Base-by-base conservation (phyloP, 2,888 invertebrate species). In the Leucania comma region DNA sequence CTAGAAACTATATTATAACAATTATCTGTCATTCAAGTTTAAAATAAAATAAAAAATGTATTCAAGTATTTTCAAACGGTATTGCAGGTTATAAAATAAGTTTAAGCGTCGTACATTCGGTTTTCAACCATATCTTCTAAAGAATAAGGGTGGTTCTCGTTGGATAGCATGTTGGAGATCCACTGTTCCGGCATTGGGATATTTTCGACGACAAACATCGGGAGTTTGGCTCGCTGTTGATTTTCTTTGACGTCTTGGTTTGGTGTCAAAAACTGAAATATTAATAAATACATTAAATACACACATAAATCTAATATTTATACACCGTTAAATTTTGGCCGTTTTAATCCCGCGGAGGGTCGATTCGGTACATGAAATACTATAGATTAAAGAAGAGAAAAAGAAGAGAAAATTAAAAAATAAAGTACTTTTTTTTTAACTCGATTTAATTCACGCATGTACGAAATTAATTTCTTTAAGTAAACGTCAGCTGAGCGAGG, bases 61-160 rank as follows among this genome's bases (percentile, higher is more conserved):
- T 38, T 22, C 35, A 67, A 60, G 63, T 73, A 78, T 78, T 74
- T 62, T 35, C 69, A 81, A 77, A 67, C 67, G 64, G 74, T 85
- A 85, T 85, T 86, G 84, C 88, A 89, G 84, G 75, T 32, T 9
- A 54, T 12, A 24, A 53, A 56, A 29, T 54, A 10, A 50, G 66
- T 70, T 80, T 78, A 85, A 65, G 67, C 83, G 22, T 85, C 84
- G 32, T 76, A 82, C 54, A 82, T 26, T 46, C 69, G 79, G 78
- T 90, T 91, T 63, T 92, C 92, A n/a, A 86, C 61, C 73, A 85
- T 86, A 78, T 93, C 90, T 0, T 90, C 90, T 48, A 87, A 64
- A 0, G 83, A 77, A 65, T 92, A 91, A 48, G 89, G 87, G 48
- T 88, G 90, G 59, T 88, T 89, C 68, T 92, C 93, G 77, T 82